A percentile compares a stretch with the other conserved stretches of the same genome.
Evolutionary conservation across 1,140 invertebrate genomes (phyloP).

Genomic region (Drosophila malerkotliana): DNA sequence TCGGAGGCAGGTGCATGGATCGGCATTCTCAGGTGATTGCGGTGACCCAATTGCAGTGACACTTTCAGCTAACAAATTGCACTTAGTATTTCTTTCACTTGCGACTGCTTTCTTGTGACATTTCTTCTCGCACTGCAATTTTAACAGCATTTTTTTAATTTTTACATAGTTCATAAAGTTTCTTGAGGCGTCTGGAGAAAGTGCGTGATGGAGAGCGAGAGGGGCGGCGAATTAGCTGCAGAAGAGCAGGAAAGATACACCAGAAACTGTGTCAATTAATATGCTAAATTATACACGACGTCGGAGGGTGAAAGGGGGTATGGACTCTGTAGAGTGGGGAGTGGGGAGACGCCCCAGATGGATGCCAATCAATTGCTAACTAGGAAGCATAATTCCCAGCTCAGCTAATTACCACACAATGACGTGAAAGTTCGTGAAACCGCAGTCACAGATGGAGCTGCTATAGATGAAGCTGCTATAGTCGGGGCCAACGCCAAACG

Average conservation of each 20-base stretch:
- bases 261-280: constrained; percentile 81
- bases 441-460: constrained; percentile 25
- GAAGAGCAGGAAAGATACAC: constrained; percentile 38
- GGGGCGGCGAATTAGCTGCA: constrained; percentile 4
- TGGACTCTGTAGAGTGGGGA: not conserved
- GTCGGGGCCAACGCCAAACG: constrained; percentile 9
- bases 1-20: constrained; percentile 9
- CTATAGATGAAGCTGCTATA: constrained; percentile 11
- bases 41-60: constrained; percentile 68
- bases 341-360: constrained; percentile 64
- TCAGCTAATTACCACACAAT: constrained; percentile 78
- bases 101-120: constrained; percentile 68
- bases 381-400: constrained; percentile 81
- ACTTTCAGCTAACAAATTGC: constrained; percentile 78
- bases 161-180: constrained; percentile 81
- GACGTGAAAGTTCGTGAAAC: constrained; percentile 63
- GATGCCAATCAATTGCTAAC: constrained; percentile 80
- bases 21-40: constrained; percentile 49
- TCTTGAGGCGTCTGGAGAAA: constrained; percentile 59
- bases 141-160: constrained; percentile 64
- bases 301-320: constrained; percentile 12
- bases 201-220: constrained; percentile 42
- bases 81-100: constrained; percentile 71
- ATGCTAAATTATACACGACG: constrained; percentile 77
- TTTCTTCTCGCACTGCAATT: constrained; percentile 41